phyloP scores from a whole-genome alignment of 2,113 vertebrate genomes.

The Sigmodon hispidus region DNA sequence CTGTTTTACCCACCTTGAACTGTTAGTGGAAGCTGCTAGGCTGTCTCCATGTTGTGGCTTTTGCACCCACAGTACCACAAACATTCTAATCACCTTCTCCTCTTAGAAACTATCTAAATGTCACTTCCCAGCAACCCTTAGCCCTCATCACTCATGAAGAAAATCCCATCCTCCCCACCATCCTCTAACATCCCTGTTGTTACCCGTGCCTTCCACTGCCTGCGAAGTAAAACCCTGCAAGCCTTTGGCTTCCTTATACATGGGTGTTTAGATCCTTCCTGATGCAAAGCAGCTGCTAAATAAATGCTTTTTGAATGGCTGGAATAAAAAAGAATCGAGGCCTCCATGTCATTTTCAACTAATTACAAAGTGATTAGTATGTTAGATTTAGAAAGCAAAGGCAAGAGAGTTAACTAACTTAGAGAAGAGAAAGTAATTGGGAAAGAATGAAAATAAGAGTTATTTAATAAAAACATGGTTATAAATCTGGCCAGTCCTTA shows the following conservation, averaged over 20 bases:
- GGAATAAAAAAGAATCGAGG: background rate
- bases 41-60: background rate
- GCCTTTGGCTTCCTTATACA: background rate
- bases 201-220: background rate
- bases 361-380: background rate
- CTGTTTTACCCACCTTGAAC: background rate
- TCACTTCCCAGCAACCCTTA: background rate
- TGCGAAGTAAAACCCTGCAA: background rate
- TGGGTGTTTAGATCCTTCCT: background rate
- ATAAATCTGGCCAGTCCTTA: background rate
- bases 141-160: background rate
- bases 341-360: background rate
- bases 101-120: background rate
- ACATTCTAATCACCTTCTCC: too few species aligned
- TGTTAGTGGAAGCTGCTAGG: background rate
- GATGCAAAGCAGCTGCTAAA: background rate
- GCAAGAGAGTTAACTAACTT: background rate
- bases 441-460: conserved; percentile 29
- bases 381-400: conserved; percentile 30
- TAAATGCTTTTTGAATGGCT: background rate
- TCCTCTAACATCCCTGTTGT: background rate
- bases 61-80: background rate
- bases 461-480: background rate
- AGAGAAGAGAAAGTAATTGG: conserved; percentile 22
- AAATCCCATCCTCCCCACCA: background rate